Base-by-base conservation (phyloP, 2,888 invertebrate genomes). In the Pammene fasciana region DNA sequence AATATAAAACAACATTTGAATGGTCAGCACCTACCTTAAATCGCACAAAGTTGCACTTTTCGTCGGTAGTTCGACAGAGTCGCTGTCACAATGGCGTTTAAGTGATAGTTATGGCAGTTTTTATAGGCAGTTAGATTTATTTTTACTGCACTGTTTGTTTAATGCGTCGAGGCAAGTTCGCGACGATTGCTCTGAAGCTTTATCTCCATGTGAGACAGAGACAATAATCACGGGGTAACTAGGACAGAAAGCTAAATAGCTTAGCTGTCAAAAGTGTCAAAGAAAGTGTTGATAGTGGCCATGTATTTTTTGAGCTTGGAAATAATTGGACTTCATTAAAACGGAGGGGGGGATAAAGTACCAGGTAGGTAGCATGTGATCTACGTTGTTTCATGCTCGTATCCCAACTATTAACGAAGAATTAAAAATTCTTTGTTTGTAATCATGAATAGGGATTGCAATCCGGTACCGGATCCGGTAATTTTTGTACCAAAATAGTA, bases 91-190 rank as follows among this genome's bases (percentile, higher is more conserved):
- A 90, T 89, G 83, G 83, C 86, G 86, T 86, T 88, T 91, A 92
- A 92, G 92, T 92, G 92, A 93, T 93, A 93, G 92, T 93, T 92
- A 92, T 92, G 90, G 90, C 90, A 89, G 81, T 87, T 90, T 93
- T 93, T 93, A 93, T 92, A 86, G 93, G 89, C 90, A 89, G 89
- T 92, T 92, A 92, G 91, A 93, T 93, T 93, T 92, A 93, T 92
- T 92, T 93, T 92, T 90, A 93, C 88, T 85, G 86, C 90, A 86
- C 84, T 90, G 89, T 92, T 93, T 92, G 92, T 92, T 93, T 90
- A 91, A 89, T 89, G 88, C 84, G 86, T 83, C 89, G 82, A 87
- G 84, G 85, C 79, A 79, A 87, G 88, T 82, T 88, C 85, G 86
- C 80, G 84, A 83, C 86, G 82, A 86, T 80, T 85, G 86, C 83